Conservation (phyloP, 2,888 invertebrate genomes). For the Blomia tropicalis region DNA sequence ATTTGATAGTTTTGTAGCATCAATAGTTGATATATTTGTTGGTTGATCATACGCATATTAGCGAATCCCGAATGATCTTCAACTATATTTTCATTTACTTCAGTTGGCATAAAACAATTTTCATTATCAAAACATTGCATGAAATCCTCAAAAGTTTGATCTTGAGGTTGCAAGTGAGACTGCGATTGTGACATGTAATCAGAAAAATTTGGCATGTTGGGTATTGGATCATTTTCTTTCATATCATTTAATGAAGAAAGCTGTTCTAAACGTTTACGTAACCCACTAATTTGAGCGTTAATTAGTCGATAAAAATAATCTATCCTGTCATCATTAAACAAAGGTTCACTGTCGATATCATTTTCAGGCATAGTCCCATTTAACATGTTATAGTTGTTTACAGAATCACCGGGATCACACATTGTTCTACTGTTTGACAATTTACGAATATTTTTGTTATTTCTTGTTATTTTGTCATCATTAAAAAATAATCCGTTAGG, state of each 20-base stretch:
- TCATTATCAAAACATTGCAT: background rate
- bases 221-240: background rate
- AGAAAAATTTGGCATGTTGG: background rate
- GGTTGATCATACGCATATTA: constrained; percentile 1
- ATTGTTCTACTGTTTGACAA: background rate
- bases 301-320: constrained; percentile 1
- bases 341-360: background rate
- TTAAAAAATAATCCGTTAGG: background rate
- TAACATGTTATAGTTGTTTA: too few species aligned
- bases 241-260: background rate
- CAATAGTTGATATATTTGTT: constrained; percentile 24
- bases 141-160: background rate
- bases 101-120: background rate
- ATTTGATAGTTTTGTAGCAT: constrained; percentile 26
- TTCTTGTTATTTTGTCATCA: background rate
- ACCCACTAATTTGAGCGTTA: background rate
- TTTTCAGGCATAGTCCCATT: background rate
- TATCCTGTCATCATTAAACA: background rate
- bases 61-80: background rate
- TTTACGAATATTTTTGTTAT: constrained; percentile 3
- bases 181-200: background rate
- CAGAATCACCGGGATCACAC: background rate
- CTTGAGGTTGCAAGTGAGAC: too few species aligned
- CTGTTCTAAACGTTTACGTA: background rate
- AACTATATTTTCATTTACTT: background rate